Base-by-base conservation (phyloP, 2,888 invertebrate genomes). In the Trachelus tabidus region DNA sequence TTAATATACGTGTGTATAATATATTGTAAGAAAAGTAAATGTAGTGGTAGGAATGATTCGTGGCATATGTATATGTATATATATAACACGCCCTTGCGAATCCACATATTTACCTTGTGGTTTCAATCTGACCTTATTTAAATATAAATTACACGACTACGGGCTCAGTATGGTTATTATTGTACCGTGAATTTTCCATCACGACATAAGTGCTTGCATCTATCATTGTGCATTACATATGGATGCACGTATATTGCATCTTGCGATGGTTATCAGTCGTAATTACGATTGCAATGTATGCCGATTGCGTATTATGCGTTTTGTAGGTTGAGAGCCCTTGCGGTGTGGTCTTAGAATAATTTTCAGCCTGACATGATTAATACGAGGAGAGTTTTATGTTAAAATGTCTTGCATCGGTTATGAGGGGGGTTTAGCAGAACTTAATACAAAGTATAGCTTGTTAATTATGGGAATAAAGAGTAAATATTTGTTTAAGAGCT, bases 21-120 rank as follows among this genome's bases (percentile, higher is more conserved):
- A 23, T 56, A 56, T 56, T 56, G 2, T 56, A 56, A 56, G 15
- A 15, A 40, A 23, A 23, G 23, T 56, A 23, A 56, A 23, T 23
- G 23, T 15, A 56, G 56, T 23, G 6, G 2, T 23, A 23, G 56
- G 23, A 15, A 56, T 23, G 56, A 56, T 56, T 56, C 23, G 23
- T 15, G 12, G 15, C 35, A 33, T 69, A 40, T 69, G 40, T 33
- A 30, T 75, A 34, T 68, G 30, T 34, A 56, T 73, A 74, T 68
- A 75, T 68, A 56, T 23, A 75, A 75, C 77, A 76, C 78, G 76
- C 77, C 76, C 79, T 75, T 73, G 79, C 75, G 79, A 75, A 77
- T 82, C 83, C 83, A 85, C 82, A 85, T 91, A 89, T 91, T 91
- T 91, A 88, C 90, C 90, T 91, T 91, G 91, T 83, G 91, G 90